Evolutionary conservation across 2,888 invertebrate genomes (phyloP).

Genomic region (Oithona nana): DNA sequence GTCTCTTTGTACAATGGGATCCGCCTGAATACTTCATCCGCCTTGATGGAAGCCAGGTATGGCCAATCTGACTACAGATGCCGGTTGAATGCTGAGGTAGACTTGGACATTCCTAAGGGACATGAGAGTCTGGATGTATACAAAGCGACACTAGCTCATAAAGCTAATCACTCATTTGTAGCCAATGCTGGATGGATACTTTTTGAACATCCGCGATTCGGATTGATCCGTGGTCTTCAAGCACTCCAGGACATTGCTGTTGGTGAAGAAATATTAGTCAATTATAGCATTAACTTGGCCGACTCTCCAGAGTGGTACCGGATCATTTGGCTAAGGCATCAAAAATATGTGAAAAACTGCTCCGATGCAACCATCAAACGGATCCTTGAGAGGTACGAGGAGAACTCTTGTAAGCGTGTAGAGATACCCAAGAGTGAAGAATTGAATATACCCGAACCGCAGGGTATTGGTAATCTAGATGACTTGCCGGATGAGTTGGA

Average conservation of each 20-base stretch:
- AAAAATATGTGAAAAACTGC: background rate
- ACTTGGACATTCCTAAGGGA: constrained; percentile 9
- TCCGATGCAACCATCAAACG: constrained; percentile 5
- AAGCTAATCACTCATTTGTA: constrained; percentile 10
- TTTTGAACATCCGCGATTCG: constrained; percentile 16
- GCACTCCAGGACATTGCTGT: background rate
- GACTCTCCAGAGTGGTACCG: constrained; percentile 16
- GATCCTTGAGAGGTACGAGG: constrained; percentile 7
- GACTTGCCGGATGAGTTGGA: background rate
- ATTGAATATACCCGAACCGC: background rate
- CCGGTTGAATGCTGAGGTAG: constrained; percentile 14
- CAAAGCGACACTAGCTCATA: constrained; percentile 15
- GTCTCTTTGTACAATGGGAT: constrained; percentile 15
- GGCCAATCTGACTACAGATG: constrained; percentile 12
- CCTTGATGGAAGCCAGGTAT: background rate
- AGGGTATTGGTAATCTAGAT: background rate
- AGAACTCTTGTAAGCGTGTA: constrained; percentile 5
- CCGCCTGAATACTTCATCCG: background rate
- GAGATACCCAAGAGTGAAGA: background rate
- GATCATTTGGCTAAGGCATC: constrained; percentile 13
- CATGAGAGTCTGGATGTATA: constrained; percentile 1
- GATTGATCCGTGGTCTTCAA: constrained; percentile 6
- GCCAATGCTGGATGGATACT: constrained; percentile 15
- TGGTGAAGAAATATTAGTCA: constrained; percentile 15
- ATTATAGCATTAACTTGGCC: constrained; percentile 11